Base-by-base conservation (phyloP, 2,888 invertebrate species). In the Nymphalis urticae region DNA sequence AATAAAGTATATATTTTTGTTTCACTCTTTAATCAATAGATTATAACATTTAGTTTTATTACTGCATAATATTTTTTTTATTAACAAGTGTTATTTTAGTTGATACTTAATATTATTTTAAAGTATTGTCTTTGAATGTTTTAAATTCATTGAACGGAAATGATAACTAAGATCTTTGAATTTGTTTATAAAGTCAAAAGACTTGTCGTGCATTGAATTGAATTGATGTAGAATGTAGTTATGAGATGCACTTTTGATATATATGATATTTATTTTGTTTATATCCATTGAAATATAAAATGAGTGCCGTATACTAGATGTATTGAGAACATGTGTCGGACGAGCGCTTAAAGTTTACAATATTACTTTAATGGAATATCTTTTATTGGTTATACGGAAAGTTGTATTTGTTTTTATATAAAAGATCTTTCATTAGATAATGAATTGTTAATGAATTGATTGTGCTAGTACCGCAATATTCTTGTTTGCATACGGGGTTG, bases 401-500 rank as follows among this genome's bases (percentile, higher is more conserved):
- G 21, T 27, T 61, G 24, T 27, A 19, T 47, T 66, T 32, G 47
- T 60, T 50, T 48, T 17, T 47, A 53, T 60, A 61, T 50, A n/a
- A 19, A 54, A 27, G 54, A 63, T 68, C 63, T 71, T 71, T 64
- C 66, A 47, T 68, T 63, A 19, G 53, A 19, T 56, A 21, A 36
- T 61, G 53, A 53, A 13, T 16, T 47, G 21, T 58, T 58, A 10
- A 42, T 42, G 36, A 58, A 58, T 58, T n/a, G n/a, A 42, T 58
- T 16, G 66, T 64, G 72, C 62, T 54, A 61, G 59, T 67, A 42
- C 56, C 54, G 65, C 64, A 48, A 66, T 71, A 82, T 82, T 82
- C 80, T 83, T 86, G 85, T 89, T 87, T 85, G 83, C 83, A 83
- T 83, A 85, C 80, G 85, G 86, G 89, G 88, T 88, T 87, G 88